Conservation (phyloP, 2,113 vertebrate species). For the Nyctibius bracteatus region DNA sequence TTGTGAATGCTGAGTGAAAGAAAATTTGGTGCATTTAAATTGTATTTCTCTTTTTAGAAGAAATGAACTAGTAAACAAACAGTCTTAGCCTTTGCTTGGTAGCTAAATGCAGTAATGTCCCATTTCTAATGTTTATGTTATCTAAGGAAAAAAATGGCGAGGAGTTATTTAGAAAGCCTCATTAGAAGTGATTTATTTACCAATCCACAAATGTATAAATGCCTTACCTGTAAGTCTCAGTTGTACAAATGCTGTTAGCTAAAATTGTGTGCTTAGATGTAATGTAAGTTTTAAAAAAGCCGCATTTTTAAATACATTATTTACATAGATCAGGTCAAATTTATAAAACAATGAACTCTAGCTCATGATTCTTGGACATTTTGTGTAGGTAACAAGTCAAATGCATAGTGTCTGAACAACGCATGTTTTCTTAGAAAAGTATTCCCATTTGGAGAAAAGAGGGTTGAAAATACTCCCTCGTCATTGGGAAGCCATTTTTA, state of each 20-base stretch:
- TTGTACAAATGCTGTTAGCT: neutral
- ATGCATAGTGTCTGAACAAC: neutral
- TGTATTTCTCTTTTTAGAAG: neutral
- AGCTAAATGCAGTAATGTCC: conserved; percentile 1
- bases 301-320: neutral
- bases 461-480: neutral
- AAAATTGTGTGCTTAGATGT: neutral
- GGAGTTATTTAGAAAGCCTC: conserved; percentile 26
- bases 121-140: conserved; percentile 2
- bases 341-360: neutral
- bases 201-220: neutral
- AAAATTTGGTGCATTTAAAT: neutral
- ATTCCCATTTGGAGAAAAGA: neutral
- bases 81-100: neutral
- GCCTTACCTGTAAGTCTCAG: neutral
- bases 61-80: neutral
- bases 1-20: neutral
- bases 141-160: conserved; percentile 1
- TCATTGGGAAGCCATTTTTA: neutral
- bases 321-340: neutral
- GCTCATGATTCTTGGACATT: neutral
- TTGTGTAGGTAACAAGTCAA: neutral
- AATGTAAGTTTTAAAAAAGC: neutral
- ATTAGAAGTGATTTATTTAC: conserved; percentile 50
- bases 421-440: neutral